Evolutionary conservation across 2,113 vertebrate genomes (phyloP), one percentile per base, ranked within the genome.

Genomic region (Siniperca knerii): DNA sequence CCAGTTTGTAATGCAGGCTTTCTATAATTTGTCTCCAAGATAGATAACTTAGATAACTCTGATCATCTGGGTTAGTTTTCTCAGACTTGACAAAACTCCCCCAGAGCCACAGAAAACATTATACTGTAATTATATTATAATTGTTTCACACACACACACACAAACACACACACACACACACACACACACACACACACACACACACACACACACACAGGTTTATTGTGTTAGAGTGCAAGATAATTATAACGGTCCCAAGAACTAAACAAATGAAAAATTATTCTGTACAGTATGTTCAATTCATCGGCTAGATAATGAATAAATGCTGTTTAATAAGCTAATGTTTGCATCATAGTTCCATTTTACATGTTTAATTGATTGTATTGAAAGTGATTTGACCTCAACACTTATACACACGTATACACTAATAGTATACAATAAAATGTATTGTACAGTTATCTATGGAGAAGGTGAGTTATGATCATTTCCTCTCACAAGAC

Each of bases 401-500:
- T 69, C 72, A 40, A 37, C 61, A 25, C 74, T 79, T 55, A 84
- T 44, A 55, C 55, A n/a, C 62, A 66, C 76, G 71, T 71, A 77
- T n/a, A 25, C 21, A 37, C 62, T 65, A 81, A 84, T 79, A 67
- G 72, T n/a, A 40, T 61, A 48, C 79, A 87, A 79, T 81, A 46
- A 80, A 77, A 77, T 70, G 42, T 75, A 78, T 75, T 64, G 9
- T 66, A 37, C 65, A 62, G 44, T 73, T 42, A 58, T 37, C 80
- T 66, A 42, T 74, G 61, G 66, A 65, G 61, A 40, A 58, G 66
- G 64, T 52, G 80, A 85, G 89, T 85, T 66, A 73, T 71, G 82
- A 83, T 84, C 9, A 84, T 89, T 89, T 81, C 54, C 37, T 75
- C 75, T 78, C 82, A 65, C 18, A 4, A 81, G 69, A 84, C 35